Conservation (phyloP, 2,797 vertebrate species). For the Molossus molossus region DNA sequence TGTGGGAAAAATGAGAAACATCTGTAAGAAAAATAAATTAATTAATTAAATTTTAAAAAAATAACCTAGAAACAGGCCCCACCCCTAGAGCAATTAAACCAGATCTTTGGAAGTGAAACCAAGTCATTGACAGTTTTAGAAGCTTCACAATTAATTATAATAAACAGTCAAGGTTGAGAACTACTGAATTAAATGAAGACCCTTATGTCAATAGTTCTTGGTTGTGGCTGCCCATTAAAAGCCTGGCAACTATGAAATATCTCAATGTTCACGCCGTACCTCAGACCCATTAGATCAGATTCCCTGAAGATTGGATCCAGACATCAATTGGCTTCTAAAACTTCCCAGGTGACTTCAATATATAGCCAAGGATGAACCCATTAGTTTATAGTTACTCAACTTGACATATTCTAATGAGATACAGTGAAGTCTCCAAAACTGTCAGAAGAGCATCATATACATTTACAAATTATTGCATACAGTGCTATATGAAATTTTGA, state of each 20-base stretch:
- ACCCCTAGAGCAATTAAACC: not conserved
- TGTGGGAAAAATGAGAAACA: too few species aligned
- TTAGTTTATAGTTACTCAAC: not conserved
- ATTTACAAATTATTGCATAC: not conserved
- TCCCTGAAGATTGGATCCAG: not conserved
- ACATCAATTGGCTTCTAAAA: not conserved
- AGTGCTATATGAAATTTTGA: not conserved
- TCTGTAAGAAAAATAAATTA: not conserved
- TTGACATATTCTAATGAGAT: conserved; percentile 15
- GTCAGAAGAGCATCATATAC: not conserved
- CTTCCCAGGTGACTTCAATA: not conserved
- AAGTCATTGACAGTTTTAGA: not conserved
- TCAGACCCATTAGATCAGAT: not conserved
- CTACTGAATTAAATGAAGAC: conserved; percentile 29
- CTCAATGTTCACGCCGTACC: not conserved
- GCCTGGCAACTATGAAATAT: not conserved
- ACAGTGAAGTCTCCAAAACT: not conserved
- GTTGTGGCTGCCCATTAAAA: not conserved
- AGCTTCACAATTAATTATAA: not conserved
- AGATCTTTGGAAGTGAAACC: not conserved
- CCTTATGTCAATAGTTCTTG: not conserved
- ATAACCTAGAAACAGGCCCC: not conserved
- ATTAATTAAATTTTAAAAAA: not conserved
- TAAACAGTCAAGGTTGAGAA: not conserved
- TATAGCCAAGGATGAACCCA: not conserved